Evolutionary conservation across 2,797 vertebrate genomes (phyloP), one percentile per base, ranked within the genome.

Genomic region (Merluccius polli): DNA sequence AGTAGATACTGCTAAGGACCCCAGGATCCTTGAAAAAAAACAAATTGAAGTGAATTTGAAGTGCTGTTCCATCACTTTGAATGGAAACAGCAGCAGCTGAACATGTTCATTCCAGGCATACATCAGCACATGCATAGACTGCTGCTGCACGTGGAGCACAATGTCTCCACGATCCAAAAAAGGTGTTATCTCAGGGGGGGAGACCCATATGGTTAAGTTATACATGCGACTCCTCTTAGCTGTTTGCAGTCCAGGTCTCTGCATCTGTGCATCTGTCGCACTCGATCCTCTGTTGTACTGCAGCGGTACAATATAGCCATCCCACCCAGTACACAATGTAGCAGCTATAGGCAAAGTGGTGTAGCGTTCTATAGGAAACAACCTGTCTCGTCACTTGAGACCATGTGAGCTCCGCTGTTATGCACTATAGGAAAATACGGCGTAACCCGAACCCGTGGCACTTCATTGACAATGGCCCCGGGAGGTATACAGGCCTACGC

Each of bases 371-470:
- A 83, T 82, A 87, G 84, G 86, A 90, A 89, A 88, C 90, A 86
- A 88, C 81, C 83, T 83, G 87, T 71, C 71, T 10, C 85, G 88
- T 90, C 86, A 92, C 86, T 85, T 86, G 92, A 93, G 87, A 91
- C 73, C 48, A 74, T 76, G 78, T 65, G 81, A 78, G 87, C 81
- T 85, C 85, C 44, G 67, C 76, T 30, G 70, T 84, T 87, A 82
- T 85, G 83, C 85, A 85, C 86, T 89, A 87, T 84, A 89, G 90
- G 86, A 91, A 91, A 91, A 90, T 88, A 89, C 87, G 83, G 79
- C 78, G 91, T 89, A 85, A 92, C 87, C 88, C 73, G 92, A 93
- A 87, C 84, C 84, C 29, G 4, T 12, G 2, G 78, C 85, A 81
- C 82, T 87, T 89, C 85, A 86, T 82, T 87, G 82, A 92, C 91